Percentiles rank a stretch among this genome's conserved stretches.
phyloP scores from a whole-genome alignment of 1,140 invertebrate species.

The Coptotermes formosanus region DNA sequence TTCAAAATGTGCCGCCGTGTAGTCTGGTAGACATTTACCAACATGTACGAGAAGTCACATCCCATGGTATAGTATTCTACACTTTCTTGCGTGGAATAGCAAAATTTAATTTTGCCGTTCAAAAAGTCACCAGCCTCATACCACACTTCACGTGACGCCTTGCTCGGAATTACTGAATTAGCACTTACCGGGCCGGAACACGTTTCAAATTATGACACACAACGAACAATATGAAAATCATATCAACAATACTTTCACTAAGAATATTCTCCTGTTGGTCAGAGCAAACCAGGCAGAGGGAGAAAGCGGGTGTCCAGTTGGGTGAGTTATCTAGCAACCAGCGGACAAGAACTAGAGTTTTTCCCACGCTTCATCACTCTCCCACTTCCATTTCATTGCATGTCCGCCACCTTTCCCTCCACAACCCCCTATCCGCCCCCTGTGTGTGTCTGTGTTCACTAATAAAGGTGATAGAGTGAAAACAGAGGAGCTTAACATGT shows the following conservation, averaged over 20 bases:
- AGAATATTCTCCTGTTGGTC: background rate
- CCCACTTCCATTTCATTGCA: slow-evolving; percentile 14
- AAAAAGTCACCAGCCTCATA: no score
- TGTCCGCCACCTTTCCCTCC: background rate
- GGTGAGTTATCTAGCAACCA: background rate
- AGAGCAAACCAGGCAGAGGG: background rate
- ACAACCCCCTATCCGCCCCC: background rate
- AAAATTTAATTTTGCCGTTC: no score
- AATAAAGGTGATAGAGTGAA: background rate
- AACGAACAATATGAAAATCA: background rate
- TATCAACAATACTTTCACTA: background rate
- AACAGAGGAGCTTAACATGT: background rate
- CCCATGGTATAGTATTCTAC: no score
- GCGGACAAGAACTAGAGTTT: background rate
- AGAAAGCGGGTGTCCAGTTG: background rate
- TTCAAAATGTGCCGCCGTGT: no score
- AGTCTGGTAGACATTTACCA: no score
- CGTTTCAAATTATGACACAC: no score
- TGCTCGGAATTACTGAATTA: no score
- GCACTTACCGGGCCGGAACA: no score
- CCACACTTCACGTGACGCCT: no score
- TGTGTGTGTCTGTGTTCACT: background rate
- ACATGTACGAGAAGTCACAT: no score
- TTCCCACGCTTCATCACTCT: slow-evolving; percentile 3
- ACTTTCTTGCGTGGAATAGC: no score